Evolutionary conservation across 2,888 invertebrate species (phyloP), one percentile per base, ranked within the genome.

Genomic region (Cantharis nigra): DNA sequence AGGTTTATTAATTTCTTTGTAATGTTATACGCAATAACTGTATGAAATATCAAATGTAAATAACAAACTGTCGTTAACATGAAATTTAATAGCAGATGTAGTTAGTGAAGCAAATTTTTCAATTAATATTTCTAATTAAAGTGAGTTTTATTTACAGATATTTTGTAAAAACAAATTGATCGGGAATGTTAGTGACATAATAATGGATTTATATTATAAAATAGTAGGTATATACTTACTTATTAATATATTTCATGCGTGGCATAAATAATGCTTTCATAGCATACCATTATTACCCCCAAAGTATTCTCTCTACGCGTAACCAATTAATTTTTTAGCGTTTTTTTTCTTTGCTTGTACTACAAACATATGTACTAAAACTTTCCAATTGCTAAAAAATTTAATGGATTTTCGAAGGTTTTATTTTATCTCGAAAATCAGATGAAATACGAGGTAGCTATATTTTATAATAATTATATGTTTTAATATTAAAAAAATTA

Each of bases 101-200:
- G 28, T 26, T 69, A 18, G 69, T 26, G n/a, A 69, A 23, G 28
- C 28, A 69, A 69, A 26, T 75, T 75, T 75, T 75, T 69, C 75
- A 75, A 75, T 75, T 75, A 75, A 75, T 75, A 71, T 63, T 63
- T 67, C 69, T 71, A 75, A 75, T 75, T 67, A 75, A 75, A 75
- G 23, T 67, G 67, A 28, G 28, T 71, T 64, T 71, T 67, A 63
- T 23, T 20, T 14, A 75, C 69, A 63, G 14, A n/a, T 75, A 67
- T 71, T 49, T 49, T 49, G n/a, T 49, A 49, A 49, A 49, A 49
- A 49, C 49, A 49, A 49, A n/a, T 49, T 49, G 49, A 49, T 49
- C 49, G 49, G n/a, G 49, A n/a, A 49, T 49, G 49, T 49, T 49
- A 49, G 49, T 49, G 49, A 49, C 49, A 49, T 49, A n/a, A 49